These are phyloP conservation scores for Drosophila heteroneura DNA, from an alignment of 2,888 invertebrate genomes.

Conservation along the genomic window DNA sequence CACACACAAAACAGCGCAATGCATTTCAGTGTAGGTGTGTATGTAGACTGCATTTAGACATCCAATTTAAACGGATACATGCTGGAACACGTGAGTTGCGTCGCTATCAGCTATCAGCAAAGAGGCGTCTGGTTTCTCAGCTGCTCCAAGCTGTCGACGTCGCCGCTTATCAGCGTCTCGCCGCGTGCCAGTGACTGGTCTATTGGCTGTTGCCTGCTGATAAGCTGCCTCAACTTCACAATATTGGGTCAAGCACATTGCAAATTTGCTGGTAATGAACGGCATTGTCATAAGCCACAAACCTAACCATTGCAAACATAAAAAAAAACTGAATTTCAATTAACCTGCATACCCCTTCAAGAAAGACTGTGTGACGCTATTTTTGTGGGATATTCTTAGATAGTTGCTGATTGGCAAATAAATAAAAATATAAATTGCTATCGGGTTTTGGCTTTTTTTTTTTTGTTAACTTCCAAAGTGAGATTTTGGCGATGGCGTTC, in stretches of 20 bases:
- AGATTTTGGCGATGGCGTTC: not conserved
- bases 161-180: constrained; percentile 59
- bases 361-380: not conserved
- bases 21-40: not conserved
- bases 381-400: not conserved
- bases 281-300: not conserved
- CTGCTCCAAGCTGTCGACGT: constrained; percentile 13
- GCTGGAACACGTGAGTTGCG: constrained; percentile 68
- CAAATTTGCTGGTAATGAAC: constrained; percentile 26
- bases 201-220: constrained; percentile 42
- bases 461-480: not conserved
- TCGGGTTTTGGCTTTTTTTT: not conserved
- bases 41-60: constrained; percentile 1
- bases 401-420: not conserved
- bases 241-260: constrained; percentile 66
- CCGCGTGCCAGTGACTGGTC: constrained; percentile 65
- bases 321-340: not conserved
- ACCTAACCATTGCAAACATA: not conserved
- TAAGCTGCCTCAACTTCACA: constrained; percentile 39
- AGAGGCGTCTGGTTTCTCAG: constrained; percentile 49
- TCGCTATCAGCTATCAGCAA: constrained; percentile 42
- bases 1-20: constrained; percentile 7
- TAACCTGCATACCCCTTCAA: not conserved
- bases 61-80: constrained; percentile 47
- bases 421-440: not conserved